Evolutionary conservation across 2,797 vertebrate genomes (phyloP).

Genomic region (Macroramphosus scolopax): DNA sequence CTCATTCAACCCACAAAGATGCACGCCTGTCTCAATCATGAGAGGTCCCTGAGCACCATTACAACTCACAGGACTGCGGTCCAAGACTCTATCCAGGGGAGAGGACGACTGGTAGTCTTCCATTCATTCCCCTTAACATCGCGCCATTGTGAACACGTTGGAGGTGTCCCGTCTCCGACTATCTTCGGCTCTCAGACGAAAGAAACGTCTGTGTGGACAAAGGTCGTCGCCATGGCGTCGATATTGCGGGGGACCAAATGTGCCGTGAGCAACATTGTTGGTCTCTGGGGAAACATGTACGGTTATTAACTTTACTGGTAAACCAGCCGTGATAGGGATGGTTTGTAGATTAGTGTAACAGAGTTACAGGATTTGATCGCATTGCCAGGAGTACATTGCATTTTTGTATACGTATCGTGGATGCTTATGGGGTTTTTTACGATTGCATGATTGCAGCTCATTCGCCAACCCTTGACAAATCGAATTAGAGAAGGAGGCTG

Average conservation of each 20-base stretch:
- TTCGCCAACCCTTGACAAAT: constrained; percentile 56
- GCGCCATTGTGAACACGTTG: constrained; percentile 6
- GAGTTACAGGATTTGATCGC: no score
- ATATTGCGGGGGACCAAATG: no score
- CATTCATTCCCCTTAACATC: constrained; percentile 28
- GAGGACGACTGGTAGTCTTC: constrained; percentile 48
- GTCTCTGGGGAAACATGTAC: no score
- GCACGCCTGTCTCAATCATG: constrained; percentile 53
- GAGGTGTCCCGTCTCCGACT: constrained; percentile 2
- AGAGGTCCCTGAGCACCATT: constrained; percentile 50
- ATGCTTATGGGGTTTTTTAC: no score
- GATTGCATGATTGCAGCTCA: constrained; percentile 56
- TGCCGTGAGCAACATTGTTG: no score
- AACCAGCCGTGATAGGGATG: no score
- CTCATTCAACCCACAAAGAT: constrained; percentile 63
- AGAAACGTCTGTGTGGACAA: constrained; percentile 41
- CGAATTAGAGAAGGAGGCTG: constrained; percentile 59
- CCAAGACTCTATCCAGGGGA: constrained; percentile 62
- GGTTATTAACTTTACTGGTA: no score
- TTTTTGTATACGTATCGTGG: no score
- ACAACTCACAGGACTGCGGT: constrained; percentile 46
- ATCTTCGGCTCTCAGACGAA: not conserved
- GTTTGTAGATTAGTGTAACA: no score
- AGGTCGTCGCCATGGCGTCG: no score
- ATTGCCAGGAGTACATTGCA: no score